Base-by-base conservation (phyloP, 2,888 invertebrate genomes). In the Drosophila kuntzei region DNA sequence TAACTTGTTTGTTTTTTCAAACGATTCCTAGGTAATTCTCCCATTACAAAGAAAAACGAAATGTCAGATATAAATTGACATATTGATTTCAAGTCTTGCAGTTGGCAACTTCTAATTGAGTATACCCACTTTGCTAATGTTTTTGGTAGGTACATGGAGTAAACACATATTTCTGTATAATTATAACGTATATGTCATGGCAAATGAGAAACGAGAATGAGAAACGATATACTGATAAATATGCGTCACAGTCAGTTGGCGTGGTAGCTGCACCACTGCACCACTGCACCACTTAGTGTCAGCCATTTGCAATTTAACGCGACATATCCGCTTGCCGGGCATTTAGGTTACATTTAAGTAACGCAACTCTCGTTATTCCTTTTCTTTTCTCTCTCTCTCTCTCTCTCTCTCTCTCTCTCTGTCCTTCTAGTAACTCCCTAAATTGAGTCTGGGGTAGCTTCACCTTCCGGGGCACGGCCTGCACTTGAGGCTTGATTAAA, bases 281-380 rank as follows among this genome's bases (percentile, higher is more conserved):
- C 65, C 73, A 76, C 58, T 58, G 68, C 39, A 55, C 65, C 76
- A 79, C 82, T 84, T 81, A 69, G 66, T 66, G 63, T 75, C 76
- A 54, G 36, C 65, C 77, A 67, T 79, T 79, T 79, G 71, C 67
- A 71, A 78, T 78, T 82, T 80, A 72, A 77, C 77, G 87, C 84
- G 87, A 83, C 87, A 84, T 72, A 83, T 87, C 83, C 83, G 83
- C 70, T 86, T 76, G 83, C 83, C 86, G 80, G 80, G 76, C 80
- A 73, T 83, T 83, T 86, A 74, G 86, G 80, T 83, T 83, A 74
- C 82, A 68, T 86, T 83, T 76, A 83, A 76, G 80, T 73, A 55
- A 70, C 57, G 46, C 60, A 58, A 63, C 55, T 73, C 50, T 44
- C 53, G 47, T 63, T 51, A 46, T 29, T n/a, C 41, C 25, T 29